phyloP scores from a whole-genome alignment of 2,888 invertebrate genomes.

The Cataglyphis rosenhaueri region DNA sequence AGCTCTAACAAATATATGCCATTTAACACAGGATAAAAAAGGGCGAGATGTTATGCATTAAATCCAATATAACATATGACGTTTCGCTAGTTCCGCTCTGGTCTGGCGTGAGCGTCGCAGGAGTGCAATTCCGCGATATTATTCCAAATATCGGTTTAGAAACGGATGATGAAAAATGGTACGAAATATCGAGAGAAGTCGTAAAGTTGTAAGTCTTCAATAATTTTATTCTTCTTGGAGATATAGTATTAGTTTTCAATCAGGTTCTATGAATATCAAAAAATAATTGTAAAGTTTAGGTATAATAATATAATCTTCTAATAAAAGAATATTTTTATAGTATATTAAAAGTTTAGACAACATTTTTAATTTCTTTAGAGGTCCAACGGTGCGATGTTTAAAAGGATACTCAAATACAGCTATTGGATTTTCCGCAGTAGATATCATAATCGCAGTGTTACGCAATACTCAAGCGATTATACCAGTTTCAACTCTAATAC shows the following conservation, averaged over 20 bases:
- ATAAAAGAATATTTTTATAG: background rate
- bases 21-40: slow-evolving; percentile 49
- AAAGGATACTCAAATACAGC: slow-evolving; percentile 88
- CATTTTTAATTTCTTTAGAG: slow-evolving; percentile 82
- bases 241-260: background rate
- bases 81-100: slow-evolving; percentile 86
- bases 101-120: slow-evolving; percentile 88
- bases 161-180: slow-evolving; percentile 86
- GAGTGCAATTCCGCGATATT: slow-evolving; percentile 86
- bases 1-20: slow-evolving; percentile 46
- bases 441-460: slow-evolving; percentile 85
- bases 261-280: background rate
- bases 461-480: slow-evolving; percentile 85
- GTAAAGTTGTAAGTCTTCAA: slow-evolving; percentile 78
- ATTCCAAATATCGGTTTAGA: slow-evolving; percentile 86
- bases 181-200: slow-evolving; percentile 86
- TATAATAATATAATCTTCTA: background rate
- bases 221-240: background rate
- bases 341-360: background rate
- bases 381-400: slow-evolving; percentile 86
- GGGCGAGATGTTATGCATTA: slow-evolving; percentile 48
- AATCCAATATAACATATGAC: slow-evolving; percentile 59
- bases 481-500: slow-evolving; percentile 86
- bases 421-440: slow-evolving; percentile 86
- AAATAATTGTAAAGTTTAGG: background rate